Evolutionary conservation across 2,888 invertebrate species (phyloP).

Genomic region (Pteria penguin): DNA sequence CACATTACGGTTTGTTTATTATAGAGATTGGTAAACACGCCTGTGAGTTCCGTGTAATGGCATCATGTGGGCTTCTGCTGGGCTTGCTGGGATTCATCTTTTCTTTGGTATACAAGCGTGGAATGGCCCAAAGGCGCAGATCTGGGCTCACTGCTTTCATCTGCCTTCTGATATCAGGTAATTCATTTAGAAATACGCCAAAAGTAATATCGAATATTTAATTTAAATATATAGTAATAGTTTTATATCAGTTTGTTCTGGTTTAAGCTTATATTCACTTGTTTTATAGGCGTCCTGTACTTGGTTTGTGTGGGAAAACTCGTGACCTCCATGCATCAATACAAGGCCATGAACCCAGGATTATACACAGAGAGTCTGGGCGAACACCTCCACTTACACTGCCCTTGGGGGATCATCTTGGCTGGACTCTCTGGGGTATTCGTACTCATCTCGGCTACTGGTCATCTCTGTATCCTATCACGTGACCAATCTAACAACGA

Average conservation of each 20-base stretch:
- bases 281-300: slow-evolving; percentile 1
- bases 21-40: background rate
- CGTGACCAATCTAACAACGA: slow-evolving; percentile 5
- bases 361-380: background rate
- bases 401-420: slow-evolving; percentile 12
- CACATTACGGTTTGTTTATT: no score
- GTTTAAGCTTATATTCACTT: no score
- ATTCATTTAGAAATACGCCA: background rate
- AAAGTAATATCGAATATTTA: background rate
- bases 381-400: background rate
- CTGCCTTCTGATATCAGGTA: slow-evolving; percentile 17
- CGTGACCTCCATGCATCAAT: background rate
- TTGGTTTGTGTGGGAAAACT: slow-evolving; percentile 12
- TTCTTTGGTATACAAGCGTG: background rate
- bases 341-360: background rate
- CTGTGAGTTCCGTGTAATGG: slow-evolving; percentile 8
- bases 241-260: no score
- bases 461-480: slow-evolving; percentile 18
- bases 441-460: slow-evolving; percentile 16
- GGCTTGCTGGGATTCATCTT: slow-evolving; percentile 15
- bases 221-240: no score
- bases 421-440: slow-evolving; percentile 2
- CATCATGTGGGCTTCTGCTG: background rate
- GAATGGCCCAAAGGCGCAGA: background rate
- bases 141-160: slow-evolving; percentile 14